These are phyloP conservation scores for Otis tarda DNA, from an alignment of 2,113 vertebrate genomes.

Conservation along the genomic window DNA sequence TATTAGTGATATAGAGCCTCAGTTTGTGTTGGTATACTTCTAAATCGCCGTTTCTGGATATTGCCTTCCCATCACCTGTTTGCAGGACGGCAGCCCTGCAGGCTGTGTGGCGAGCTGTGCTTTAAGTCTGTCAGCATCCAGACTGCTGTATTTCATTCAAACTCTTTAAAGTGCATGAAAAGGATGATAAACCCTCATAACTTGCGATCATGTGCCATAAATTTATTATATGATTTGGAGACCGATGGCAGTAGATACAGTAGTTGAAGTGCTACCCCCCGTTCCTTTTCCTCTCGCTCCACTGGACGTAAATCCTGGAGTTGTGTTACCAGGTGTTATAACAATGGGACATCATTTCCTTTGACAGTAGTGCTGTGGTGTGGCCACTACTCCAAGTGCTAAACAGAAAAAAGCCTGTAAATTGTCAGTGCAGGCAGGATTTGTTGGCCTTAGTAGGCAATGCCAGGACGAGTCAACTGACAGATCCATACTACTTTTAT, in stretches of 20 bases:
- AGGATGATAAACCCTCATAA: constrained; percentile 4
- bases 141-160: not conserved
- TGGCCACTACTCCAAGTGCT: not conserved
- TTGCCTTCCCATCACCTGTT: not conserved
- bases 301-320: not conserved
- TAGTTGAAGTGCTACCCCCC: not conserved
- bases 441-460: not conserved
- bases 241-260: not conserved
- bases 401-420: not conserved
- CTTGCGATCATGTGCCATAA: not conserved
- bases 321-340: not conserved
- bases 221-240: not conserved
- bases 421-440: not conserved
- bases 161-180: not conserved
- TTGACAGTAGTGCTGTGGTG: not conserved
- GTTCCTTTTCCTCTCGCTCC: not conserved
- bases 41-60: not conserved
- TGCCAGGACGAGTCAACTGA: not conserved
- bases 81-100: not conserved
- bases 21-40: not conserved
- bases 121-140: not conserved
- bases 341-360: not conserved
- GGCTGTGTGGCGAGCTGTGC: not conserved
- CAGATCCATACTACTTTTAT: not conserved
- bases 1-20: not conserved